Base-by-base conservation (phyloP, 2,113 vertebrate genomes). In the Eurypyga helias region DNA sequence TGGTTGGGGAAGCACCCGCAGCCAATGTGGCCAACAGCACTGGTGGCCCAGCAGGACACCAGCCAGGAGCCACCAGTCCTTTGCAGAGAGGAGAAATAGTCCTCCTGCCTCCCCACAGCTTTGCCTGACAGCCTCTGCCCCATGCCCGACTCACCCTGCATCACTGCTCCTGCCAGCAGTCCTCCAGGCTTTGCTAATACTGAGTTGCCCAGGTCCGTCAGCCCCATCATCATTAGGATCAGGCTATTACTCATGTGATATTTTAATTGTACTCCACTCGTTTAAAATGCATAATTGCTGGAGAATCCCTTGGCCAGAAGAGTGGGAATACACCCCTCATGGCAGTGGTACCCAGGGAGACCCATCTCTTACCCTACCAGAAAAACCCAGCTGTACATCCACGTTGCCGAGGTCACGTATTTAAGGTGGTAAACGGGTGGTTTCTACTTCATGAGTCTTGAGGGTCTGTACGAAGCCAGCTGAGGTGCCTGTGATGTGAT, bases 101-200 rank as follows among this genome's bases (percentile, higher is more conserved):
- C 34, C 17, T 85, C 9, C 31, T 78, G 54, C 24, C 26, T 72
- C n/a, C 21, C 0, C 1, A n/a, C 43, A 89, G 9, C 54, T 38
- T 38, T 46, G 28, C 2, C 34, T 77, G 33, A 34, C 48, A 8
- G 11, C n/a, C 7, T 31, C 48, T 93, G 60, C 11, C 33, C 38
- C 0, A 0, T 60, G 23, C 9, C 38, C 1, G 1, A 12, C 17
- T 23, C 65, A 17, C 4, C 41, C 19, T 2, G 0, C 31, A 25
- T 9, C 41, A 61, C 69, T 4, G 4, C 41, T 83, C 9, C 48
- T 34, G 54, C 34, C 29, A 10, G 31, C 6, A 7, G 21, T 13
- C 51, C 51, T 51, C 49, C 73, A 41, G 20, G 4, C 28, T 70
- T 13, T 9, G 18, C 6, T 41, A 20, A 52, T 38, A 19, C 9